These are phyloP conservation scores for Drosophila virilis DNA, from an alignment of 1,140 invertebrate species.

Conservation along the genomic window DNA sequence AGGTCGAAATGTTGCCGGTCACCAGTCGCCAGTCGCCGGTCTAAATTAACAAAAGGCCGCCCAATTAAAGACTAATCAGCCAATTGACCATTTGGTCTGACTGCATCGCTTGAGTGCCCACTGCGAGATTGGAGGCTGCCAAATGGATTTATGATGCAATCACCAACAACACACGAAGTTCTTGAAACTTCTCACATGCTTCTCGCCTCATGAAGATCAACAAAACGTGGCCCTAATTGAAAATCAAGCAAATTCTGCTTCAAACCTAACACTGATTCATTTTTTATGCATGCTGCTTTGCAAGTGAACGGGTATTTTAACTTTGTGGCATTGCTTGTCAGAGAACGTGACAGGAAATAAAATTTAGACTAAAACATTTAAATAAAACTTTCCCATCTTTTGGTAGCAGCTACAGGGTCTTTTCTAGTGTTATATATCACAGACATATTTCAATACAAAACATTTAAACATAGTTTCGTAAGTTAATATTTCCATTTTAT, in stretches of 20 bases:
- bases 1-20: conserved; percentile 20
- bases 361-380: neutral
- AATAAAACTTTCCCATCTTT: neutral
- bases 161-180: conserved; percentile 44
- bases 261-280: conserved; percentile 51
- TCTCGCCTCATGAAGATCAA: conserved; percentile 15
- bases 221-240: conserved; percentile 26
- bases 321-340: conserved; percentile 2
- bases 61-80: conserved; percentile 78
- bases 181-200: conserved; percentile 69
- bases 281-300: conserved; percentile 20
- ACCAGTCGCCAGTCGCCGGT: conserved; percentile 55
- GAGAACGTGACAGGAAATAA: neutral
- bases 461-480: too few species aligned
- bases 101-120: conserved; percentile 33
- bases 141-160: conserved; percentile 79
- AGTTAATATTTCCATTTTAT: too few species aligned
- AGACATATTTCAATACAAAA: too few species aligned
- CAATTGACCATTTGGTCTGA: conserved; percentile 73
- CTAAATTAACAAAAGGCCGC: conserved; percentile 75
- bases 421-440: too few species aligned
- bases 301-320: neutral
- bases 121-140: conserved; percentile 7
- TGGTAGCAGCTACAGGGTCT: too few species aligned
- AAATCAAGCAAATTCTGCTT: conserved; percentile 50